A percentile compares a stretch with the other conserved stretches of the same genome.
phyloP scores from a whole-genome alignment of 1,140 invertebrate genomes.

The Zaprionus nigranus region DNA sequence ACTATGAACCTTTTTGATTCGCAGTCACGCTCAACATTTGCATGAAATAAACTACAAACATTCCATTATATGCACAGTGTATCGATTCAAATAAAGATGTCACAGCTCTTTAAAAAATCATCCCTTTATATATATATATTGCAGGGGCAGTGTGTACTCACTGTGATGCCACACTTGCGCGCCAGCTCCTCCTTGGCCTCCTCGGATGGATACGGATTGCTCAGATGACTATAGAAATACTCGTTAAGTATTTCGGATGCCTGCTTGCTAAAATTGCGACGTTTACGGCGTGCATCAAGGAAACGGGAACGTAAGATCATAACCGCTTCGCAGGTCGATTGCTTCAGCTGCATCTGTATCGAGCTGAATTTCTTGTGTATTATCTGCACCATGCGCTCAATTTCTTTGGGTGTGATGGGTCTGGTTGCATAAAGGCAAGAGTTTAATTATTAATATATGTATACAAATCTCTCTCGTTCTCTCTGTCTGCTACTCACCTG shows the following conservation, averaged over 20 bases:
- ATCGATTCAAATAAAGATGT: too few relatives aligned
- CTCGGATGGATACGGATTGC: conserved; percentile 99
- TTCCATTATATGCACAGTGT: too few relatives aligned
- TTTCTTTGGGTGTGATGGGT: conserved; percentile 97
- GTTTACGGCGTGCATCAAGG: conserved; percentile 98
- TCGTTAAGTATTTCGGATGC: conserved; percentile 99
- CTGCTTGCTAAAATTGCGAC: conserved; percentile 99
- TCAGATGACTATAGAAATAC: conserved; percentile 99
- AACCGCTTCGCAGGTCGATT: conserved; percentile 99
- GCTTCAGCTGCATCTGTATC: conserved; percentile 99
- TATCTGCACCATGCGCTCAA: conserved; percentile 99
- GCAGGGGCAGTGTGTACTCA: conserved; percentile 86
- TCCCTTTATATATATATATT: too few relatives aligned
- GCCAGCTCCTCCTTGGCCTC: conserved; percentile 99
- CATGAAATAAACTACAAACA: too few relatives aligned
- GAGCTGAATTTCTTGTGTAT: conserved; percentile 99
- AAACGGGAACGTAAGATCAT: conserved; percentile 98
- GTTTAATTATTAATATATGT: too few relatives aligned
- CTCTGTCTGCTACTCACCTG: conserved; percentile 86
- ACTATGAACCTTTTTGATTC: too few relatives aligned
- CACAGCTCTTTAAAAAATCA: too few relatives aligned
- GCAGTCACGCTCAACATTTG: too few relatives aligned
- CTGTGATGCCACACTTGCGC: conserved; percentile 99
- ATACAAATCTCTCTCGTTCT: neutral
- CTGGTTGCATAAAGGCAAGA: conserved; percentile 85